Conservation (phyloP, 2,888 invertebrate genomes). For the Chaetogeoica ovagalla region DNA sequence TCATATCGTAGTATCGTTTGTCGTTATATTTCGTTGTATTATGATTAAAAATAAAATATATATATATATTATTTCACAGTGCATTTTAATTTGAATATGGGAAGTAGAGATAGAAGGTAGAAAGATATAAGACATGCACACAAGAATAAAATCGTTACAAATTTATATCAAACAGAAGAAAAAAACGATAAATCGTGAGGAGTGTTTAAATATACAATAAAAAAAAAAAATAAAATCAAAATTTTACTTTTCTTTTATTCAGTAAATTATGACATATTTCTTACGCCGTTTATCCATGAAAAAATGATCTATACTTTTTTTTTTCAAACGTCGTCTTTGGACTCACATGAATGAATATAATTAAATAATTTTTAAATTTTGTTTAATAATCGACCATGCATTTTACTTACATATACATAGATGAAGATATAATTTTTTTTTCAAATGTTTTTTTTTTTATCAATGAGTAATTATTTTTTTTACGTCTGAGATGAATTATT, state of each 20-base stretch:
- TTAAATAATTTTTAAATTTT: too few relatives aligned
- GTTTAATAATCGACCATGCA: too few relatives aligned
- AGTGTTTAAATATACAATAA: background rate
- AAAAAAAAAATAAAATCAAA: background rate
- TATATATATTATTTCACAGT: conserved; percentile 22
- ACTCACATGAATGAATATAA: too few relatives aligned
- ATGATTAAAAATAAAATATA: background rate
- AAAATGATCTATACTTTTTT: too few relatives aligned
- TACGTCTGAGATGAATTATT: too few relatives aligned
- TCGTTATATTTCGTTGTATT: background rate
- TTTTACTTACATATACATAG: too few relatives aligned
- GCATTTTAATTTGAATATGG: conserved; percentile 15
- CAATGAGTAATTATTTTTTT: too few relatives aligned
- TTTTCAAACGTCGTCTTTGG: too few relatives aligned
- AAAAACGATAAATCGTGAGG: conserved; percentile 12
- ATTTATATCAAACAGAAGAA: conserved; percentile 5
- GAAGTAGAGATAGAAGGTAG: conserved; percentile 35
- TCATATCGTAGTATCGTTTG: conserved; percentile 8
- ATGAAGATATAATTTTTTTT: too few relatives aligned
- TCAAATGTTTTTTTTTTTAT: too few relatives aligned
- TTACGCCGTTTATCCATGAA: too few relatives aligned
- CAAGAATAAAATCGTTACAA: conserved; percentile 34
- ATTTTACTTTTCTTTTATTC: background rate
- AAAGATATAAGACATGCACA: conserved; percentile 41
- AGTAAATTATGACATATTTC: background rate